Evolutionary conservation across 2,797 vertebrate species (phyloP), one percentile per base, ranked within the genome.

Genomic region (Echiichthys vipera): DNA sequence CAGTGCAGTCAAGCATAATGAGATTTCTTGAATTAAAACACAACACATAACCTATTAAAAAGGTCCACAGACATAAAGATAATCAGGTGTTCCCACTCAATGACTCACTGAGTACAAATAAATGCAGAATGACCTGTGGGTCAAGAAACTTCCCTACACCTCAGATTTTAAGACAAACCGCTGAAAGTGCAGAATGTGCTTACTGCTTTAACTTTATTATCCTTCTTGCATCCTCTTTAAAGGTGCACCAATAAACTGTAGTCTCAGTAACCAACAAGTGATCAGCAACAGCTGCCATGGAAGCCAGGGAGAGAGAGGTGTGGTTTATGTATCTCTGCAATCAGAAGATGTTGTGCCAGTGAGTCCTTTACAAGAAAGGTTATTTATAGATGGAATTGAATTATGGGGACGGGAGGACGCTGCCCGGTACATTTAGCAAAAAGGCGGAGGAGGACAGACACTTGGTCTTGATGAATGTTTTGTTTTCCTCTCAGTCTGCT

Each of bases 381-480:
- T 93, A 93, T 92, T 94, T 93, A 91, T 92, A 93, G 90, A 84
- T 40, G 53, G 69, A 84, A 91, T 82, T 87, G 79, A 89, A 91
- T 92, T 90, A 84, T 77, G 83, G 85, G 13, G 73, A 71, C 65
- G 42, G 77, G 70, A 76, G 85, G 85, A 83, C 25, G 46, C 70
- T 64, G 83, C 47, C 81, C 37, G 45, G 72, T 81, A 74, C 75
- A 62, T 87, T 80, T 69, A 79, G 70, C 59, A 42, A 50, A 55
- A 49, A 67, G 78, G 70, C 11, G 81, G 75, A 66, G 84, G 81
- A 74, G 77, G 82, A 88, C 77, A 78, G 74, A 73, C 77, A 63
- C 71, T 70, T 29, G 66, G 18, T 61, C 55, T 54, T 88, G 84
- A 90, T 88, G 71, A 77, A 91, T 73, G 77, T 53, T 36, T 79